Evolutionary conservation across 2,797 vertebrate genomes (phyloP).

Genomic region (Ataeniobius toweri): DNA sequence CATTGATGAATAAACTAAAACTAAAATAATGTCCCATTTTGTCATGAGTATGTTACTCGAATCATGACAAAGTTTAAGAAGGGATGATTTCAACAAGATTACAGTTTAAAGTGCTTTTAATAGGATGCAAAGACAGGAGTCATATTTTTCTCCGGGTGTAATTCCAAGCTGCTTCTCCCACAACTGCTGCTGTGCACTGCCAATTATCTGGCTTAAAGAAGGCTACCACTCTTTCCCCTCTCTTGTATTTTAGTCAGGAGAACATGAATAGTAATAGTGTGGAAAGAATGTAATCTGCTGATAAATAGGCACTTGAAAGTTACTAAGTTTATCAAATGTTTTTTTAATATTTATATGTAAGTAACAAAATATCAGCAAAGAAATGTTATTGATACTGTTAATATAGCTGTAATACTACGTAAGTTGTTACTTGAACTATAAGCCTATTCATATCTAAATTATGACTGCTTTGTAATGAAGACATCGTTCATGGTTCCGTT

Average conservation of each 20-base stretch:
- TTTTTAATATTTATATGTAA: neutral
- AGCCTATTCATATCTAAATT: slow-evolving; percentile 17
- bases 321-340: neutral
- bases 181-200: neutral
- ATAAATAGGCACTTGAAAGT: neutral
- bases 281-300: neutral
- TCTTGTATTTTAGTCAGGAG: too few species aligned
- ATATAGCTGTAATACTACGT: neutral
- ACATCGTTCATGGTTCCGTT: slow-evolving; percentile 2
- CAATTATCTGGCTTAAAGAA: neutral
- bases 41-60: too few species aligned
- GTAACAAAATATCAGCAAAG: neutral
- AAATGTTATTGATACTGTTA: neutral
- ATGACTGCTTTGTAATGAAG: slow-evolving; percentile 17
- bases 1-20: slow-evolving; percentile 24
- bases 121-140: neutral
- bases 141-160: neutral
- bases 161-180: neutral
- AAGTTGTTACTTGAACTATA: neutral
- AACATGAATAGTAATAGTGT: too few species aligned
- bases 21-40: neutral
- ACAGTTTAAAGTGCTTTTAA: too few species aligned
- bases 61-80: too few species aligned
- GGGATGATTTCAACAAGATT: too few species aligned
- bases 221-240: too few species aligned